A percentile compares a stretch with the other conserved stretches of the same genome.
These are phyloP conservation scores for Thumatha senex DNA, from an alignment of 2,888 invertebrate genomes.

Conservation along the genomic window DNA sequence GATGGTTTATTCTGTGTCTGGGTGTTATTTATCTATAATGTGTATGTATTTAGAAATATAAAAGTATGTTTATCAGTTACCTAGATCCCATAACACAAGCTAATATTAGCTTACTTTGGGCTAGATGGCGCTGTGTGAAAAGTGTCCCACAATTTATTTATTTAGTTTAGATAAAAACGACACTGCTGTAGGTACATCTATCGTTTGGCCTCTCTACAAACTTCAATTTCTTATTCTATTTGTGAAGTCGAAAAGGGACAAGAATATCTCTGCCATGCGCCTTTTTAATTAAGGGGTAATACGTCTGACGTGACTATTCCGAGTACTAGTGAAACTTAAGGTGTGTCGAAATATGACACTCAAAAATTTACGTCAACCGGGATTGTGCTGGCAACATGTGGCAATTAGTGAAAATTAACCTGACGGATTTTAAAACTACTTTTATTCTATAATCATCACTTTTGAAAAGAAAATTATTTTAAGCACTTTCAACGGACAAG, in stretches of 20 bases:
- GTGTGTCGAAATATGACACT: slow-evolving; percentile 3
- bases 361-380: slow-evolving; percentile 3
- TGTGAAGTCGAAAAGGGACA: slow-evolving; percentile 22
- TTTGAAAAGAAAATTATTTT: neutral
- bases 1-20: too few relatives aligned
- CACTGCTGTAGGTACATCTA: slow-evolving; percentile 7
- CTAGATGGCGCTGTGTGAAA: too few relatives aligned
- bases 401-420: neutral
- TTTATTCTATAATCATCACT: neutral
- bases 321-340: slow-evolving; percentile 3
- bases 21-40: too few relatives aligned
- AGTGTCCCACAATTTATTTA: too few relatives aligned
- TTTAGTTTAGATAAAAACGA: too few relatives aligned
- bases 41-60: too few relatives aligned
- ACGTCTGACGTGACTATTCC: slow-evolving; percentile 27
- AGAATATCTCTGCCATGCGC: slow-evolving; percentile 20
- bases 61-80: too few relatives aligned
- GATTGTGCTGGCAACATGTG: neutral
- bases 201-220: slow-evolving; percentile 13
- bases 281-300: slow-evolving; percentile 28
- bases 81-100: too few relatives aligned
- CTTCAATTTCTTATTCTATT: slow-evolving; percentile 8
- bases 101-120: too few relatives aligned
- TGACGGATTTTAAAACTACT: neutral
- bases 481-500: neutral